Base-by-base conservation (phyloP, 2,113 vertebrate species). In the Rhinoptilus africanus region DNA sequence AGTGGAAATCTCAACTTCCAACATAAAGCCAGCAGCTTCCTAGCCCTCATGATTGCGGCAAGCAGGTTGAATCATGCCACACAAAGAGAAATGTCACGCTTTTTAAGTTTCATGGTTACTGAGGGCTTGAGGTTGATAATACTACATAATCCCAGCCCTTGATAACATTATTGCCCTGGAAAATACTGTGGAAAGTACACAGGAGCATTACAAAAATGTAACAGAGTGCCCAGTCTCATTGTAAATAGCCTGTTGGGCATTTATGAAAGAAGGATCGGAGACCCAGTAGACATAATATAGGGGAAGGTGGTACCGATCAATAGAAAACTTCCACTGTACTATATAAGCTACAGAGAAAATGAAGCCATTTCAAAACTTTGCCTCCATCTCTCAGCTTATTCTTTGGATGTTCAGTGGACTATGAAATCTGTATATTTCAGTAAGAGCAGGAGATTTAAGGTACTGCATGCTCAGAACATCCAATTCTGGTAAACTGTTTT, bases 161-260 rank as follows among this genome's bases (percentile, higher is more conserved):
- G 17, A 22, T 51, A 89, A 24, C 3, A 20, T 28, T 39, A 76
- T 72, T 91, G 68, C 69, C 66, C 13, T 54, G 13, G 32, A 91
- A 93, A 86, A 83, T 37, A 14, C 13, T 54, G 32, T 39, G 15
- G 10, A 75, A 82, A 14, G 45, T 80, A 64, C 10, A 48, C 12
- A 43, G 1, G 3, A 7, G 6, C 24, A 22, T 47, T 89, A 51
- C 0, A 2, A 67, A 94, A 56, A 45, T 1, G 1, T 22, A 69
- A 12, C 11, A 72, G 41, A 80, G 30, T 24, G 10, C 5, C 5
- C 47, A 26, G 24, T 59, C 27, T 83, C 18, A 59, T 53, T 57
- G 51, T 32, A 79, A 92, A 43, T 54, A 66, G 3, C 20, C 14
- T 85, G 1, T 41, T 89, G 30, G 6, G 14, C 3, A 2, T 71